Percentiles rank a stretch among this genome's conserved stretches.
These are phyloP conservation scores for Dallia pectoralis DNA, from an alignment of 2,797 vertebrate genomes.

Conservation along the genomic window DNA sequence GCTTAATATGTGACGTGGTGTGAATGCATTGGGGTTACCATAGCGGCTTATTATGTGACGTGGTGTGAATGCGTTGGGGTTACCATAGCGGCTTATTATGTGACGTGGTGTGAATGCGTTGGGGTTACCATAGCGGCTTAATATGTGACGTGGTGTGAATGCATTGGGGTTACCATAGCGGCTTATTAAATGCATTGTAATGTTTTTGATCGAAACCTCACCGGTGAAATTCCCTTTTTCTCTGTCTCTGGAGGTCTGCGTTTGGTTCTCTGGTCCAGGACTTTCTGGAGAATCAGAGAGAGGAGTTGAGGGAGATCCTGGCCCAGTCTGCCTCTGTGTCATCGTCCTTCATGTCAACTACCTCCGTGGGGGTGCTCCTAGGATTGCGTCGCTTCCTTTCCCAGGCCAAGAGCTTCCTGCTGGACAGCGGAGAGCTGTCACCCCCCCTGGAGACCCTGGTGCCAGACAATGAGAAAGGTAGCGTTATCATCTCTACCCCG, in stretches of 20 bases:
- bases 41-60: no score
- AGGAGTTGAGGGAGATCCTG: conserved; percentile 55
- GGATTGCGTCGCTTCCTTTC: conserved; percentile 79
- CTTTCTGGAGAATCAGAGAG: conserved; percentile 73
- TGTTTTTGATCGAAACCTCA: not conserved
- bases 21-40: no score
- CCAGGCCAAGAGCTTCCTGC: conserved; percentile 74
- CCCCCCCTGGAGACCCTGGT: conserved; percentile 82
- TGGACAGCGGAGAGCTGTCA: conserved; percentile 79
- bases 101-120: not conserved
- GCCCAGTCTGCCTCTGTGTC: conserved; percentile 22
- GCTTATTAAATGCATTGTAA: not conserved
- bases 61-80: no score
- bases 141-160: not conserved
- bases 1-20: not conserved
- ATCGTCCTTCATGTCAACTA: conserved; percentile 27
- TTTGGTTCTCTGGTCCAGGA: conserved; percentile 83
- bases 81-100: not conserved
- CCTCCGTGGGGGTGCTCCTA: conserved; percentile 73
- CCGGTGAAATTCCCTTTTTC: not conserved
- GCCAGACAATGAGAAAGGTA: conserved; percentile 81
- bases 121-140: not conserved
- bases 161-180: not conserved
- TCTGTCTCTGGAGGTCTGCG: conserved; percentile 59
- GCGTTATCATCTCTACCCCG: not conserved